Conservation (phyloP, 1,140 invertebrate genomes). For the Helicoverpa zea region DNA sequence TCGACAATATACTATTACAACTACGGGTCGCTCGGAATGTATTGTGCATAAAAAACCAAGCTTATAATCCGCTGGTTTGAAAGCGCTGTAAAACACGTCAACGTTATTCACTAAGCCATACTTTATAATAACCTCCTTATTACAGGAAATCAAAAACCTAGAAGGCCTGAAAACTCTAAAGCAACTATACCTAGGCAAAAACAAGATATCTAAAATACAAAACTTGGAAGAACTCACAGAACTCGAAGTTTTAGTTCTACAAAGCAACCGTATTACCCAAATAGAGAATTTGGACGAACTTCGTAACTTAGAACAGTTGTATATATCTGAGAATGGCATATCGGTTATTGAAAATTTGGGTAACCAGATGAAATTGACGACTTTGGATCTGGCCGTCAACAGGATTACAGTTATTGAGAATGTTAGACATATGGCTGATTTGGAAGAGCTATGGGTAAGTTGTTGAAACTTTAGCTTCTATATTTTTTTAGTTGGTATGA, state of each 20-base stretch:
- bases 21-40: too few relatives aligned
- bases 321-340: slow-evolving; percentile 98
- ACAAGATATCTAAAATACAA: slow-evolving; percentile 97
- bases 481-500: too few relatives aligned
- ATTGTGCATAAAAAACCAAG: too few relatives aligned
- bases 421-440: slow-evolving; percentile 90
- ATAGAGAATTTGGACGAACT: slow-evolving; percentile 95
- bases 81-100: too few relatives aligned
- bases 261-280: slow-evolving; percentile 95
- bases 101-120: not conserved
- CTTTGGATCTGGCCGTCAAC: slow-evolving; percentile 97
- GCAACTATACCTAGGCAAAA: slow-evolving; percentile 97
- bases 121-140: slow-evolving; percentile 56
- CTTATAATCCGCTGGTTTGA: too few relatives aligned
- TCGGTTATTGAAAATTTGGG: slow-evolving; percentile 91
- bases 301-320: slow-evolving; percentile 94
- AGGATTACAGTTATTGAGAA: slow-evolving; percentile 94
- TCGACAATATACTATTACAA: too few relatives aligned
- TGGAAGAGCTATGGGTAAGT: slow-evolving; percentile 98
- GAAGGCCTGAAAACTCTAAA: slow-evolving; percentile 91
- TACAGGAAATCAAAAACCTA: slow-evolving; percentile 95
- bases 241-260: slow-evolving; percentile 95
- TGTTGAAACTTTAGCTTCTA: too few relatives aligned
- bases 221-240: slow-evolving; percentile 93
- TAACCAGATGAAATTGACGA: slow-evolving; percentile 91